Percentiles rank a stretch among this genome's conserved stretches.
Evolutionary conservation across 2,888 invertebrate genomes (phyloP).

Genomic region (Amphipyra tragopoginis): DNA sequence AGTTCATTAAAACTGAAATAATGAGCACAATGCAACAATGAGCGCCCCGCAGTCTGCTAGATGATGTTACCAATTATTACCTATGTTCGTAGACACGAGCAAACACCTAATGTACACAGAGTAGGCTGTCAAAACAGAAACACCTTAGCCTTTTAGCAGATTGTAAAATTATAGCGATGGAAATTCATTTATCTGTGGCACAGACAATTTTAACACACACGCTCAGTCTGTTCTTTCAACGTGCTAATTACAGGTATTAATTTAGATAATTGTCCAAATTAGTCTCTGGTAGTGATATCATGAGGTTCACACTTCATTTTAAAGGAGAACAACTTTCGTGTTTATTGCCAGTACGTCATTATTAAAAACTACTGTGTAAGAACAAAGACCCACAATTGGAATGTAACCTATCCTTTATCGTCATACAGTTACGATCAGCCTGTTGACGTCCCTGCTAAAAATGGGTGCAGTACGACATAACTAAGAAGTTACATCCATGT

Average conservation of each 20-base stretch:
- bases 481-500: no score
- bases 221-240: conserved; percentile 55
- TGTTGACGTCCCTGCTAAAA: background rate
- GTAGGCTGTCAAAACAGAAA: conserved; percentile 46
- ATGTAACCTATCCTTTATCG: no score
- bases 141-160: conserved; percentile 60
- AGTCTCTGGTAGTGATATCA: conserved; percentile 78
- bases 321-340: conserved; percentile 53
- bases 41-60: conserved; percentile 75
- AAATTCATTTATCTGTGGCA: conserved; percentile 52
- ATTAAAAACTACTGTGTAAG: conserved; percentile 10
- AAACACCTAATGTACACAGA: conserved; percentile 53
- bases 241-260: conserved; percentile 75
- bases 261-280: conserved; percentile 78
- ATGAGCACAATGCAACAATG: conserved; percentile 48
- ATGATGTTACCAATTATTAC: conserved; percentile 56
- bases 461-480: background rate
- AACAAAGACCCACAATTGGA: no score
- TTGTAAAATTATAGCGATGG: conserved; percentile 61
- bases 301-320: conserved; percentile 77
- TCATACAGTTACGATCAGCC: no score
- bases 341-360: conserved; percentile 41
- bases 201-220: conserved; percentile 39
- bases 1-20: conserved; percentile 16
- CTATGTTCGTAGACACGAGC: conserved; percentile 52